Conservation (phyloP, 2,113 vertebrate species). For the Burhinus bistriatus region DNA sequence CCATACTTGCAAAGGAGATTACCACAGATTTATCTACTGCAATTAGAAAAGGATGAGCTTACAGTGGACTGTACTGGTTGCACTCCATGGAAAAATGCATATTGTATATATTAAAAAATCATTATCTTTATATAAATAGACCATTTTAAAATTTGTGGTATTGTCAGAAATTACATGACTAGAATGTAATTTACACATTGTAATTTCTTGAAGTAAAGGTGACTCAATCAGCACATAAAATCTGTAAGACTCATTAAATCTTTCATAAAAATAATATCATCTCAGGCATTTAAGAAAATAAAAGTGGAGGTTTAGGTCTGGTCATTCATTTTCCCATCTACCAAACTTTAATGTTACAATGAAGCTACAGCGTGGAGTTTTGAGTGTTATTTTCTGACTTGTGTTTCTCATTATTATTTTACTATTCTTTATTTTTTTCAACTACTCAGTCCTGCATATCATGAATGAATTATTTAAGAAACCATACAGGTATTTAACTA, state of each 20-base stretch:
- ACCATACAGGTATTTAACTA: not conserved
- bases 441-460: not conserved
- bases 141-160: not conserved
- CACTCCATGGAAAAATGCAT: not conserved
- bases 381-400: not conserved
- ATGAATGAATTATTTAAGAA: not conserved
- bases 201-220: not conserved
- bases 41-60: slow-evolving; percentile 44
- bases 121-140: not conserved
- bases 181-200: not conserved
- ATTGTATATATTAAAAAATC: not conserved
- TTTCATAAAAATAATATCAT: not conserved
- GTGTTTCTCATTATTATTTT: not conserved
- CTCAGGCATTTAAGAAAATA: not conserved
- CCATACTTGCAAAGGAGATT: slow-evolving; percentile 49
- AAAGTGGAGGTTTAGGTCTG: not conserved
- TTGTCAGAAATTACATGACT: not conserved
- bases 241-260: not conserved
- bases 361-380: not conserved
- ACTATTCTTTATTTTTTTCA: not conserved
- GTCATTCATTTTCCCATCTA: not conserved
- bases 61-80: not conserved
- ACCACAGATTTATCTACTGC: slow-evolving; percentile 37
- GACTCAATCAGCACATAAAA: not conserved
- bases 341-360: not conserved